phyloP scores from a whole-genome alignment of 1,140 invertebrate species.

The Hypothenemus hampei region DNA sequence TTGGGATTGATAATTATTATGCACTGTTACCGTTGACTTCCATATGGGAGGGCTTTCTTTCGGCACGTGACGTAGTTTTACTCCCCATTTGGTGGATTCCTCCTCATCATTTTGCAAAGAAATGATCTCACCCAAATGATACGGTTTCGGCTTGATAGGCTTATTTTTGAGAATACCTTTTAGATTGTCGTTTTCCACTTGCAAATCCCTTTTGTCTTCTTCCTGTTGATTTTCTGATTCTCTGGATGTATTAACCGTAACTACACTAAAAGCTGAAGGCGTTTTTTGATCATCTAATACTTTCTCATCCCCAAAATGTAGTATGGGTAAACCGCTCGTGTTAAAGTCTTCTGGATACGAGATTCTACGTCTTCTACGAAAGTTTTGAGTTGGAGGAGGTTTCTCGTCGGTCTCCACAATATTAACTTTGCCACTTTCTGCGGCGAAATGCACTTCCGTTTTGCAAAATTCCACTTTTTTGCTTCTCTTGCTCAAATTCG shows the following conservation, averaged over 20 bases:
- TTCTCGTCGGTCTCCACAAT: slow-evolving; percentile 83
- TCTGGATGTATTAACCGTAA: slow-evolving; percentile 39
- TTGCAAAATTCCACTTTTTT: slow-evolving; percentile 82
- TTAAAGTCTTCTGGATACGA: slow-evolving; percentile 36
- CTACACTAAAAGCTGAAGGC: slow-evolving; percentile 28
- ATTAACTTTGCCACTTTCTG: slow-evolving; percentile 76
- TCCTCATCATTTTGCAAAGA: slow-evolving; percentile 26
- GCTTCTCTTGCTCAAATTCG: slow-evolving; percentile 48
- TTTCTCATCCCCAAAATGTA: slow-evolving; percentile 54
- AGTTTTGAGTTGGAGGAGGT: slow-evolving; percentile 73
- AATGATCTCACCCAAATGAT: slow-evolving; percentile 57
- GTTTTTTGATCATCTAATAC: slow-evolving; percentile 25
- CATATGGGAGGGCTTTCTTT: slow-evolving; percentile 42
- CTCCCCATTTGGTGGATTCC: slow-evolving; percentile 48
- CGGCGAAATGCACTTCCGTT: slow-evolving; percentile 79
- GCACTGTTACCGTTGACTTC: slow-evolving; percentile 45
- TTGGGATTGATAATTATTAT: slow-evolving; percentile 31
- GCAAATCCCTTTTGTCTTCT: slow-evolving; percentile 44
- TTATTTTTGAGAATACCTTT: slow-evolving; percentile 68
- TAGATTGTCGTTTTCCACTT: slow-evolving; percentile 47
- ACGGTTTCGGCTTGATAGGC: slow-evolving; percentile 62
- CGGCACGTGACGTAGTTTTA: slow-evolving; percentile 44
- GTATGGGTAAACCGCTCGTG: slow-evolving; percentile 45
- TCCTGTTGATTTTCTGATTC: slow-evolving; percentile 30
- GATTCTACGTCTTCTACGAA: slow-evolving; percentile 58